phyloP scores from a whole-genome alignment of 2,888 invertebrate genomes.

The Melieria crassipennis region DNA sequence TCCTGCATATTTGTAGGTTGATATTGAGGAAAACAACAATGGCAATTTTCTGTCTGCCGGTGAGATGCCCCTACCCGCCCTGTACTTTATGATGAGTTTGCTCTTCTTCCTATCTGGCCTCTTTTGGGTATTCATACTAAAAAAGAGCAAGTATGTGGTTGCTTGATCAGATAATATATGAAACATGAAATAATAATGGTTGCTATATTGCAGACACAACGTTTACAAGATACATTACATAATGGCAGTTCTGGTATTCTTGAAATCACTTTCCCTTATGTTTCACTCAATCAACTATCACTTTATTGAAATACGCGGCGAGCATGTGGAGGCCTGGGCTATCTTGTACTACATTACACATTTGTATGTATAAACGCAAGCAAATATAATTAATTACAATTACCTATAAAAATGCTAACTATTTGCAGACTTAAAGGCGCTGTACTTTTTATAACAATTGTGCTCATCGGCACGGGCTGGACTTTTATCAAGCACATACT shows the following conservation, averaged over 20 bases:
- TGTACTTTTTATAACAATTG: constrained; percentile 93
- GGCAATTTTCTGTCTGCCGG: constrained; percentile 93
- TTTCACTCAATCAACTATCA: constrained; percentile 96
- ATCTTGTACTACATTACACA: constrained; percentile 98
- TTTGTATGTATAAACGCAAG: constrained; percentile 73
- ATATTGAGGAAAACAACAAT: constrained; percentile 86
- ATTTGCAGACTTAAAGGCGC: constrained; percentile 82
- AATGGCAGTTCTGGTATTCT: constrained; percentile 92
- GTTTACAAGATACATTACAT: constrained; percentile 96
- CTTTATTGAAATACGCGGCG: constrained; percentile 91
- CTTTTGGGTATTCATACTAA: constrained; percentile 91
- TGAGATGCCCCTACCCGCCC: constrained; percentile 92
- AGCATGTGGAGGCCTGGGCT: constrained; percentile 97
- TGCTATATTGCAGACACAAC: constrained; percentile 70
- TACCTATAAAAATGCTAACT: neutral
- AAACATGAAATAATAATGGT: neutral
- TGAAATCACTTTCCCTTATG: constrained; percentile 90
- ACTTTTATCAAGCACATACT: constrained; percentile 98
- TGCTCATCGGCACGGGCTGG: constrained; percentile 98
- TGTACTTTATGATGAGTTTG: constrained; percentile 92
- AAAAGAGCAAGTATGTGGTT: constrained; percentile 74
- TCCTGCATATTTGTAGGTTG: constrained; percentile 71
- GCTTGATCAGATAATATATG: neutral
- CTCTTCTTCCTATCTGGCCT: constrained; percentile 89
- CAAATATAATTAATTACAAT: neutral